Base-by-base conservation (phyloP, 1,140 invertebrate genomes). In the Diploscapter pachys region DNA sequence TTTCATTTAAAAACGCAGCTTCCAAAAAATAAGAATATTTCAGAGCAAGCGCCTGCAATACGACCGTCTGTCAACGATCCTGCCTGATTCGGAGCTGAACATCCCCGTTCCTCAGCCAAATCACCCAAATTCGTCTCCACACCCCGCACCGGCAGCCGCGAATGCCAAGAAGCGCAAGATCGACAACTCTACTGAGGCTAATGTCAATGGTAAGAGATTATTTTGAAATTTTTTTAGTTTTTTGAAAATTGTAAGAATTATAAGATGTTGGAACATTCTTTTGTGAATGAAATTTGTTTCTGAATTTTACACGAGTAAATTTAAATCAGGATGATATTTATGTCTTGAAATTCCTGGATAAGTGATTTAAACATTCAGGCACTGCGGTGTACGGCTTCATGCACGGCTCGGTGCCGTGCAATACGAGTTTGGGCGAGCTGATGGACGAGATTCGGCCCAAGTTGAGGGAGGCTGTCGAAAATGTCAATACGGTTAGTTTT, bases 381-480 rank as follows among this genome's bases (percentile, higher is more conserved):
- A 55, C 73, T 13, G 68, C 77, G 4, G 68, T 78, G 3, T 78
- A 64, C 50, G 73, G 54, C 3, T 78, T 78, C 68, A 71, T 71
- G 3, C 90, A 89, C 81, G 94, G 93, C 6, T 88, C 90, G 5
- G 91, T 95, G 72, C 90, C 92, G 11, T 93, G 91, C 82, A 98
- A 98, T 87, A 90, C 91, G 83, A 90, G 91, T 70, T 88, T 98
- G 48, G 91, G 91, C 82, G 91, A 93, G 77, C 89, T 96, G 82
- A 92, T 96, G 78, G 90, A 92, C 85, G 90, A 92, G 85, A 92
- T 96, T 2, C 96, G 97, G 83, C 95, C 95, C 6, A 91, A 93
- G 78, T 95, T 97, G 81, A 90, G 93, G 81, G 92, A 95, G 85
- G 89, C 96, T 57, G 91, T 97, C 72, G 94, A 96, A 86, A 93